These are phyloP conservation scores for Abrostola triplasia DNA, from an alignment of 2,888 invertebrate genomes.

Conservation along the genomic window DNA sequence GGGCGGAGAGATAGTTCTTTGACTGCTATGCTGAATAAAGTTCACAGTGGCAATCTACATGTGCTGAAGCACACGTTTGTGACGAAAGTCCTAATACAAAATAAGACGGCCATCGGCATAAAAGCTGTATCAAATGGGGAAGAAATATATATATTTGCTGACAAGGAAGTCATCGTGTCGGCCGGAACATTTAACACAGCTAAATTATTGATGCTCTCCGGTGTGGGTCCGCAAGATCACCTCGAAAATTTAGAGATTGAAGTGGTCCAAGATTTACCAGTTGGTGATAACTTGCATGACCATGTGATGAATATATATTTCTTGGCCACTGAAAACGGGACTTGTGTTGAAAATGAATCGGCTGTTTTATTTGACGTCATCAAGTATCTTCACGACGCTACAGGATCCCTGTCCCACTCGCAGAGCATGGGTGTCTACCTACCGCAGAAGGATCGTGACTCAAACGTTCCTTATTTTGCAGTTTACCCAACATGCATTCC, in stretches of 20 bases:
- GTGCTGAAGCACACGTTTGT: slow-evolving; percentile 71
- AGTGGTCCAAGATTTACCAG: slow-evolving; percentile 70
- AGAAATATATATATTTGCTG: slow-evolving; percentile 62
- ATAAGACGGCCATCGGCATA: slow-evolving; percentile 68
- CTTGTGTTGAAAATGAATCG: slow-evolving; percentile 60
- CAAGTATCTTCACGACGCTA: slow-evolving; percentile 71
- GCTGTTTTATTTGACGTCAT: slow-evolving; percentile 65
- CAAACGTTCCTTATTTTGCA: slow-evolving; percentile 71
- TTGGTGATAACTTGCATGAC: slow-evolving; percentile 78
- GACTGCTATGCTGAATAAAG: slow-evolving; percentile 72
- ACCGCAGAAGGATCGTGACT: slow-evolving; percentile 49
- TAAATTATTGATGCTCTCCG: slow-evolving; percentile 76
- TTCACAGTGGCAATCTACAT: slow-evolving; percentile 61
- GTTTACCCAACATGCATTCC: slow-evolving; percentile 72
- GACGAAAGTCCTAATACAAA: slow-evolving; percentile 69
- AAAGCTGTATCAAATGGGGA: slow-evolving; percentile 56
- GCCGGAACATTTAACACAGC: slow-evolving; percentile 79
- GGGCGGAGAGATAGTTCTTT: slow-evolving; percentile 73
- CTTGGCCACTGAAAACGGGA: slow-evolving; percentile 70
- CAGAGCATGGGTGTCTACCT: slow-evolving; percentile 72
- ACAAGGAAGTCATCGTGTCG: slow-evolving; percentile 74
- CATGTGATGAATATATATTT: slow-evolving; percentile 75
- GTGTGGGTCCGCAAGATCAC: slow-evolving; percentile 73
- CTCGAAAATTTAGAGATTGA: slow-evolving; percentile 65
- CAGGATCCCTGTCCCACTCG: slow-evolving; percentile 62